A percentile compares a stretch with the other conserved stretches of the same genome.
These are phyloP conservation scores for Akabosia matsudoensis DNA, from an alignment of 1,140 invertebrate genomes.

Conservation along the genomic window DNA sequence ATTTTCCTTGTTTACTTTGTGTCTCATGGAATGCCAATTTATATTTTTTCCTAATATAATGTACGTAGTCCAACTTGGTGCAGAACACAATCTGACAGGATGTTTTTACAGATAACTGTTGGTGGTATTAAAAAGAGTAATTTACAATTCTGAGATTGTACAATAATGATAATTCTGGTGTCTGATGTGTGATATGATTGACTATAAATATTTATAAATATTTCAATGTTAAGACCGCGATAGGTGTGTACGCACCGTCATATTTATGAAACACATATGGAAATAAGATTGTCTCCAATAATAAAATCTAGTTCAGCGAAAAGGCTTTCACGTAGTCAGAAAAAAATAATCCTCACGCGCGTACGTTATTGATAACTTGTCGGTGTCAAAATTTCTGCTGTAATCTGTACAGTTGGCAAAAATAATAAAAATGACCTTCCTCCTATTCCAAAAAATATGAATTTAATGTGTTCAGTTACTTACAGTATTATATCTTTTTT, in stretches of 20 bases:
- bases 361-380: not conserved
- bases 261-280: too few species aligned
- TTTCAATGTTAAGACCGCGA: not conserved
- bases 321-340: too few species aligned
- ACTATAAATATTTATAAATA: slow-evolving; percentile 2
- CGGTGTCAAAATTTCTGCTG: not conserved
- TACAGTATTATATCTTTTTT: too few species aligned
- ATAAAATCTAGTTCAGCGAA: too few species aligned
- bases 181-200: slow-evolving; percentile 11
- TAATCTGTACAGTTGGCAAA: not conserved
- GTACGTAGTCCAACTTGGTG: too few species aligned
- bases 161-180: not conserved
- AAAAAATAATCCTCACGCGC: not conserved
- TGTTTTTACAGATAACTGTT: too few species aligned
- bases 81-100: too few species aligned
- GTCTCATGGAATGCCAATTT: not conserved
- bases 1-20: not conserved
- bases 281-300: too few species aligned
- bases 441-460: not conserved
- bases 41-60: too few species aligned
- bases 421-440: not conserved
- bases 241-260: not conserved
- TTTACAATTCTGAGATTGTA: not conserved
- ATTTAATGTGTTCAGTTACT: not conserved
- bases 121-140: not conserved